These are phyloP conservation scores for Elymnias hypermnestra DNA, from an alignment of 1,140 invertebrate species.

Conservation along the genomic window DNA sequence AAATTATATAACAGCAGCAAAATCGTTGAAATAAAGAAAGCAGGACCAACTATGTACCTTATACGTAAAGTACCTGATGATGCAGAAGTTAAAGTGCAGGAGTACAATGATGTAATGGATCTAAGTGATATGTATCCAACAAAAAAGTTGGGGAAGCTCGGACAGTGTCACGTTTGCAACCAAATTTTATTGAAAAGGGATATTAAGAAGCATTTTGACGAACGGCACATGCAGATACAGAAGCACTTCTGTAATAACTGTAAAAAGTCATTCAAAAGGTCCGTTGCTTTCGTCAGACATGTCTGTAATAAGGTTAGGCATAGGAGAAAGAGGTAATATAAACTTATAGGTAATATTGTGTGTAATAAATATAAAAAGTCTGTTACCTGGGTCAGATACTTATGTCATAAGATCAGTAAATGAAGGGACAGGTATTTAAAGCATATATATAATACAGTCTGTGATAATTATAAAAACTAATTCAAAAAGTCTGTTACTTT, in stretches of 20 bases:
- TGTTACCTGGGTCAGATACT: too few species aligned
- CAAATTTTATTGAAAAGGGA: slow-evolving; percentile 21
- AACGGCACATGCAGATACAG: slow-evolving; percentile 19
- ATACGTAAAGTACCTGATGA: slow-evolving; percentile 26
- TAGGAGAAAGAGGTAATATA: background rate
- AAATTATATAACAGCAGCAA: slow-evolving; percentile 34
- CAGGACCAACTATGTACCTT: slow-evolving; percentile 25
- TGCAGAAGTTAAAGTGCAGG: slow-evolving; percentile 16
- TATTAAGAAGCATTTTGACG: slow-evolving; percentile 30
- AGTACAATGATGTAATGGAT: slow-evolving; percentile 7
- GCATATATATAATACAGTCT: too few species aligned
- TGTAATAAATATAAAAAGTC: too few species aligned
- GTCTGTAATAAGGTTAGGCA: slow-evolving; percentile 9
- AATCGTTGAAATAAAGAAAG: slow-evolving; percentile 43
- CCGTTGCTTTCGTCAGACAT: slow-evolving; percentile 22
- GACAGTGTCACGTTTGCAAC: slow-evolving; percentile 16
- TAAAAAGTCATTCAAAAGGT: slow-evolving; percentile 22
- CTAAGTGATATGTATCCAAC: slow-evolving; percentile 15
- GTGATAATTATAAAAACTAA: too few species aligned
- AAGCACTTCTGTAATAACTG: slow-evolving; percentile 29
- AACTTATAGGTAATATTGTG: too few species aligned
- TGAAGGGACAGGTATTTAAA: too few species aligned
- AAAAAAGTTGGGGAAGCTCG: background rate
- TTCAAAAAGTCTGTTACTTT: too few species aligned
- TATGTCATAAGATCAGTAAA: too few species aligned